A percentile compares a stretch with the other conserved stretches of the same genome.
Evolutionary conservation across 2,113 vertebrate genomes (phyloP).

Genomic region (Microtus montanus): DNA sequence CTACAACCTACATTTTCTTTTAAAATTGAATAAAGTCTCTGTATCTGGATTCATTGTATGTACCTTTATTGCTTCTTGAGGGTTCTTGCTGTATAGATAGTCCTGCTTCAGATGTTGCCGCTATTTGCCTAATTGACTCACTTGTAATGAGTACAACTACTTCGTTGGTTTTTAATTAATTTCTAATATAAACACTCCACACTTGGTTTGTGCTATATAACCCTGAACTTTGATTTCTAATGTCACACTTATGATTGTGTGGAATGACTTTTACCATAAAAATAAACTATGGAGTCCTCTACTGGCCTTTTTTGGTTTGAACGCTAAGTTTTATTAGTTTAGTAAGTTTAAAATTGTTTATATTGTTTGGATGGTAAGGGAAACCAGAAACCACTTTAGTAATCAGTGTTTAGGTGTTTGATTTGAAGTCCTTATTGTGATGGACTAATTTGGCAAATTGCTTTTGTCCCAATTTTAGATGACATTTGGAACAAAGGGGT

Average conservation of each 20-base stretch:
- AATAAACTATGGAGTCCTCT: conserved; percentile 83
- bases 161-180: conserved; percentile 69
- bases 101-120: conserved; percentile 86
- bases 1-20: conserved; percentile 87
- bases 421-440: conserved; percentile 77
- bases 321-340: conserved; percentile 58
- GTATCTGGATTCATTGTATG: conserved; percentile 88
- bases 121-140: conserved; percentile 85
- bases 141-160: conserved; percentile 85
- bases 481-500: conserved; percentile 69
- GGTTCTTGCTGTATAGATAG: conserved; percentile 86
- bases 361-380: conserved; percentile 63
- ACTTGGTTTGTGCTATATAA: conserved; percentile 86
- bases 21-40: conserved; percentile 88
- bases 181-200: conserved; percentile 82
- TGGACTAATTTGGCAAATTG: conserved; percentile 60
- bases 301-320: conserved; percentile 73
- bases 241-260: conserved; percentile 87
- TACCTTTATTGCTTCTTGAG: conserved; percentile 87
- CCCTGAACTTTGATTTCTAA: conserved; percentile 84
- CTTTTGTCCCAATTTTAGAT: conserved; percentile 57
- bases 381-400: conserved; percentile 77
- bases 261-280: conserved; percentile 87
- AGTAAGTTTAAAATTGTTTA: conserved; percentile 70
- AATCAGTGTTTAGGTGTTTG: conserved; percentile 85